A percentile compares a stretch with the other conserved stretches of the same genome.
These are phyloP conservation scores for Dendronephthya gigantea DNA, from an alignment of 64 coral and sea anemone genomes.

Conservation along the genomic window DNA sequence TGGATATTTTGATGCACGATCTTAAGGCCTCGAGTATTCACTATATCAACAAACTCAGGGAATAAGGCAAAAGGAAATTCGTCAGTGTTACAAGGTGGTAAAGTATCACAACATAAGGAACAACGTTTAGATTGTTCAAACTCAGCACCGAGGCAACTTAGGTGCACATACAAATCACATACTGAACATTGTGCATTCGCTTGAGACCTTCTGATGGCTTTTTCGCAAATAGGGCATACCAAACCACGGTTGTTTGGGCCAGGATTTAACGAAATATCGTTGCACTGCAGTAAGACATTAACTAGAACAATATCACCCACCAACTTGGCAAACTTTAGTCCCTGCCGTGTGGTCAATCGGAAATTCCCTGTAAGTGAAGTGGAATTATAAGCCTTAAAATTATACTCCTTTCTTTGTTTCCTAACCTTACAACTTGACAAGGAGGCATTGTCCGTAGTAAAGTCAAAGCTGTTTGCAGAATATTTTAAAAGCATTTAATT, in stretches of 20 bases:
- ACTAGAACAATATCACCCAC: too few species aligned
- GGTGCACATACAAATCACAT: not conserved
- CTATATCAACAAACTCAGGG: not conserved
- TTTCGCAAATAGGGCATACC: not conserved
- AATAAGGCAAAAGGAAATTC: too few species aligned
- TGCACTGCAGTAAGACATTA: not conserved
- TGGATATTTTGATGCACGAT: not conserved
- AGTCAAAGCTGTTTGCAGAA: too few species aligned
- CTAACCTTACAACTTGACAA: too few species aligned
- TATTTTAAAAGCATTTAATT: too few species aligned
- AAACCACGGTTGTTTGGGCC: not conserved
- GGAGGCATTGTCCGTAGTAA: too few species aligned
- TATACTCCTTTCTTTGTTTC: too few species aligned
- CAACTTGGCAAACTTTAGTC: too few species aligned
- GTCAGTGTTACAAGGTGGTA: too few species aligned
- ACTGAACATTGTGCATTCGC: not conserved
- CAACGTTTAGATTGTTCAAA: not conserved
- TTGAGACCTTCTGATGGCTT: not conserved
- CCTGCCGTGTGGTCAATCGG: too few species aligned
- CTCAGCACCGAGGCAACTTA: not conserved
- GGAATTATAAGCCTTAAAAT: too few species aligned
- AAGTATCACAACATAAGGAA: not conserved
- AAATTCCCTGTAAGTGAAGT: too few species aligned
- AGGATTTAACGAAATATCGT: not conserved
- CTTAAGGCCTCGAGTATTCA: not conserved